phyloP scores from a whole-genome alignment of 2,888 invertebrate species.

The Amphiduros pacificus region DNA sequence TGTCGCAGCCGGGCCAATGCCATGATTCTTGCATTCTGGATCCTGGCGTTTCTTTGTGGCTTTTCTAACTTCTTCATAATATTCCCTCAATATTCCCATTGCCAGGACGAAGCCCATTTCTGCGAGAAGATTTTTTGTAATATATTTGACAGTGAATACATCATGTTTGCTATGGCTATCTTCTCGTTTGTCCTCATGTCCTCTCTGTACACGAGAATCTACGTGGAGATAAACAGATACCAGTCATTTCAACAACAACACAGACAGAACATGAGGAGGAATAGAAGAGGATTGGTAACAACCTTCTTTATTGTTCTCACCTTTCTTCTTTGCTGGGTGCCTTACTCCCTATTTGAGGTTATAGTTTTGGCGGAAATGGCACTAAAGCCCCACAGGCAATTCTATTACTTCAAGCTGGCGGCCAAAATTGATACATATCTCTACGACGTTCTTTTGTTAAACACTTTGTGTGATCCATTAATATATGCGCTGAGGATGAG shows the following conservation, averaged over 20 bases:
- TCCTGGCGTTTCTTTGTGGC: slow-evolving; percentile 7
- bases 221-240: slow-evolving; percentile 18
- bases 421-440: slow-evolving; percentile 6
- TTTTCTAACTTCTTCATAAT: slow-evolving; percentile 21
- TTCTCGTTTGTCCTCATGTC: slow-evolving; percentile 18
- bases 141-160: slow-evolving; percentile 15
- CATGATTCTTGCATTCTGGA: slow-evolving; percentile 24
- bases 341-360: slow-evolving; percentile 40
- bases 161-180: slow-evolving; percentile 21
- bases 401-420: slow-evolving; percentile 10
- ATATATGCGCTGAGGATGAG: slow-evolving; percentile 28
- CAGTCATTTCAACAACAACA: slow-evolving; percentile 2
- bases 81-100: slow-evolving; percentile 10
- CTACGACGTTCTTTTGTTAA: slow-evolving; percentile 22
- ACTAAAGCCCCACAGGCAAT: neutral
- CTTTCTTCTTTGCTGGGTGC: slow-evolving; percentile 45
- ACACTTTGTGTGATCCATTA: slow-evolving; percentile 25
- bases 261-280: slow-evolving; percentile 24
- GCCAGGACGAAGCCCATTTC: neutral
- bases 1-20: slow-evolving; percentile 4
- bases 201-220: slow-evolving; percentile 20
- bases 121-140: slow-evolving; percentile 16
- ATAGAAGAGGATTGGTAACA: slow-evolving; percentile 42
- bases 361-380: slow-evolving; percentile 28
- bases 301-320: slow-evolving; percentile 45